Conservation (phyloP, 2,113 vertebrate genomes). For the Lutjanus erythropterus region DNA sequence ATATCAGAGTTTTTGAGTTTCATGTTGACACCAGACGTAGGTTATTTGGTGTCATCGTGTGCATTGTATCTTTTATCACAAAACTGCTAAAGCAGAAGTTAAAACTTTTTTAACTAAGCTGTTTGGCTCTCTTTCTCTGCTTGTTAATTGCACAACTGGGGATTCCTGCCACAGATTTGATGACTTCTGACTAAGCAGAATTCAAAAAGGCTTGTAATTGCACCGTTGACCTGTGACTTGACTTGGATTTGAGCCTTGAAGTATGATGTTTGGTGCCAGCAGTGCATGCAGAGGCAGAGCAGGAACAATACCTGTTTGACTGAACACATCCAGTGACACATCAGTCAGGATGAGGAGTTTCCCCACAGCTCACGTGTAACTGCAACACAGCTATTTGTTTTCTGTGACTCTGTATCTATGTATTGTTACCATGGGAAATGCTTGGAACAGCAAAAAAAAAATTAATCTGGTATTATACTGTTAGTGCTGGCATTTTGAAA, state of each 20-base stretch:
- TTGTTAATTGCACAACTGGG: not conserved
- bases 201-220: constrained; percentile 1
- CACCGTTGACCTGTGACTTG: constrained; percentile 14
- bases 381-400: not conserved
- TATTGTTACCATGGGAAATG: not conserved
- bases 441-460: not conserved
- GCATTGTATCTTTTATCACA: not conserved
- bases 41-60: not conserved
- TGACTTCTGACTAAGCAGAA: constrained; percentile 21
- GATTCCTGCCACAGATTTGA: not conserved
- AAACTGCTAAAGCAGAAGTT: not conserved
- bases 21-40: not conserved
- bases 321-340: not conserved
- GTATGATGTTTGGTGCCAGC: constrained; percentile 4
- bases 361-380: constrained; percentile 20
- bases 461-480: not conserved
- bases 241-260: not conserved
- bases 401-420: not conserved
- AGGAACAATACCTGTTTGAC: not conserved
- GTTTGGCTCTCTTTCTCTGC: not conserved
- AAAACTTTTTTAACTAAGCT: not conserved
- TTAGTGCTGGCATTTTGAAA: not conserved
- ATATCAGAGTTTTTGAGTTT: not conserved
- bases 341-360: constrained; percentile 23
- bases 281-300: constrained; percentile 28